A percentile compares a stretch with the other conserved stretches of the same genome.
Conservation (phyloP, 2,888 invertebrate genomes). For the Pegoplata infirma region DNA sequence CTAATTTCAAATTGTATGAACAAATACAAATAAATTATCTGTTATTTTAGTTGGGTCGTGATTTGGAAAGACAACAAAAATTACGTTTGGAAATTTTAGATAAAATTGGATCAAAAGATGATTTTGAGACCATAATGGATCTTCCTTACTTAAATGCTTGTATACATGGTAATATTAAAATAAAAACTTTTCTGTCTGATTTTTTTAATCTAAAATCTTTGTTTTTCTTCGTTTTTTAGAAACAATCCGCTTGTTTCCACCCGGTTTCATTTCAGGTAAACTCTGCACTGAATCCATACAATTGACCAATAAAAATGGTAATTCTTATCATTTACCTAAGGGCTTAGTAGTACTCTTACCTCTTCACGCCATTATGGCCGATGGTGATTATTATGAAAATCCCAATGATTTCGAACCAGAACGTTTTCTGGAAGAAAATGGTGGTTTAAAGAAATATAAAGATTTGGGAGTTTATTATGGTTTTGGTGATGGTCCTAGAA, state of each 20-base stretch:
- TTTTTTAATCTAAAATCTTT: background rate
- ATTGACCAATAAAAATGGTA: conserved; percentile 69
- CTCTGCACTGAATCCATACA: conserved; percentile 71
- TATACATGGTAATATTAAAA: conserved; percentile 73
- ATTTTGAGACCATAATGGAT: conserved; percentile 71
- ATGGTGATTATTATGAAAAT: conserved; percentile 70
- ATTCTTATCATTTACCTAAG: conserved; percentile 65
- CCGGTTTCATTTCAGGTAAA: conserved; percentile 66
- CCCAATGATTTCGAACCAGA: conserved; percentile 72
- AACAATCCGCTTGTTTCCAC: conserved; percentile 71
- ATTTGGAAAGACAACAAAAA: conserved; percentile 68
- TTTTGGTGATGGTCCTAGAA: conserved; percentile 75
- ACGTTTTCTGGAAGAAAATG: conserved; percentile 70
- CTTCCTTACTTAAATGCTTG: conserved; percentile 75
- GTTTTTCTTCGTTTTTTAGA: no score
- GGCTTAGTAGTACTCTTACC: conserved; percentile 70
- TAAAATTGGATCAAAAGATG: conserved; percentile 60
- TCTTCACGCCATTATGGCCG: conserved; percentile 67
- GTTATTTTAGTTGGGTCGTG: conserved; percentile 68
- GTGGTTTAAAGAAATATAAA: conserved; percentile 69
- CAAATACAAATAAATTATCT: no score
- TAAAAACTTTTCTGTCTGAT: no score
- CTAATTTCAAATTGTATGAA: no score
- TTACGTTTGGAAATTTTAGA: conserved; percentile 69
- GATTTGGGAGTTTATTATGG: conserved; percentile 71